Conservation (phyloP, 2,888 invertebrate species). For the Eilema sororculum region DNA sequence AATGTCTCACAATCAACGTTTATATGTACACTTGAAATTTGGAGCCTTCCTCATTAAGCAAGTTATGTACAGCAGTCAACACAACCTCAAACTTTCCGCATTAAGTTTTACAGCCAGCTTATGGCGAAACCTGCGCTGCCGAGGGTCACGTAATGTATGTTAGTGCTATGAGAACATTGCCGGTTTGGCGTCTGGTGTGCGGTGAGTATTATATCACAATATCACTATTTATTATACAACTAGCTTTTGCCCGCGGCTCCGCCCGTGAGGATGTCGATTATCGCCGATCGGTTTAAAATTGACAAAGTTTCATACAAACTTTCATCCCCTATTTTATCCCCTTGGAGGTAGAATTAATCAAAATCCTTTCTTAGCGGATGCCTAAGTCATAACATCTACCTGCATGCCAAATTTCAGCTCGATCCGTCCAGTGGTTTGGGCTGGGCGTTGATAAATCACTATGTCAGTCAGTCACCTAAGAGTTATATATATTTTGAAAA, state of each 20-base stretch:
- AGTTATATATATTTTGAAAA: too few species aligned
- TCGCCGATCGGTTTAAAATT: too few species aligned
- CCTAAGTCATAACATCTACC: too few species aligned
- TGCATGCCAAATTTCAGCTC: too few species aligned
- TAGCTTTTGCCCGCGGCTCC: too few species aligned
- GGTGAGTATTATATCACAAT: not conserved
- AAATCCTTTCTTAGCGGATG: too few species aligned
- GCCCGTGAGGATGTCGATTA: too few species aligned
- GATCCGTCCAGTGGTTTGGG: too few species aligned
- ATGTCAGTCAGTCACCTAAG: not conserved
- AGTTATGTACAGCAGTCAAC: slow-evolving; percentile 26
- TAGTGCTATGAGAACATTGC: slow-evolving; percentile 12
- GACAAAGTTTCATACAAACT: too few species aligned
- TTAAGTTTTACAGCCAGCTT: slow-evolving; percentile 33
- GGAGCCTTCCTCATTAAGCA: slow-evolving; percentile 15
- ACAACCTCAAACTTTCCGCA: slow-evolving; percentile 29
- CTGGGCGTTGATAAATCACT: too few species aligned
- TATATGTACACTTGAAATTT: slow-evolving; percentile 32
- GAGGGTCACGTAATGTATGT: slow-evolving; percentile 25
- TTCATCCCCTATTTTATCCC: too few species aligned
- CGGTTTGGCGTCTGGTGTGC: not conserved
- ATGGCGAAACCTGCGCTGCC: slow-evolving; percentile 22
- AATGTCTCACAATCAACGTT: slow-evolving; percentile 35
- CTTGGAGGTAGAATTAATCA: too few species aligned
- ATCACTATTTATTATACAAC: not conserved